Conservation (phyloP, 1,140 invertebrate species). For the Papilio polytes region DNA sequence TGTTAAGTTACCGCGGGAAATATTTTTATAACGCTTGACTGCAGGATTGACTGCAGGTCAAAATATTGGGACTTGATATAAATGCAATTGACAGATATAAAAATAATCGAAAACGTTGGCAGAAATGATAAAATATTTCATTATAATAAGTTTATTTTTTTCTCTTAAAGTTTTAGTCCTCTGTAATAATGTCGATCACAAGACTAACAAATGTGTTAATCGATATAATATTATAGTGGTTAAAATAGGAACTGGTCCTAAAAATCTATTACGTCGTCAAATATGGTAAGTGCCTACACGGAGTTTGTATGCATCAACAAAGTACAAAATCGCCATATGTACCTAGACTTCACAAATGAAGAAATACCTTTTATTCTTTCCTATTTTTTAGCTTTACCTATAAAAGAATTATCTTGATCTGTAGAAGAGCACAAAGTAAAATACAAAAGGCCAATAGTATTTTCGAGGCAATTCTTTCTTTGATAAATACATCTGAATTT, state of each 20-base stretch:
- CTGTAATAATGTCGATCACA: neutral
- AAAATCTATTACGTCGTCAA: neutral
- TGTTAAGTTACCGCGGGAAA: too few species aligned
- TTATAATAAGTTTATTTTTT: neutral
- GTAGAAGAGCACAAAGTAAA: conserved; percentile 8
- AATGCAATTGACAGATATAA: neutral
- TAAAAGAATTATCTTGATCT: neutral
- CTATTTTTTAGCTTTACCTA: neutral
- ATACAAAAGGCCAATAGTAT: neutral
- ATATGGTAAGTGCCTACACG: neutral
- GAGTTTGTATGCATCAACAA: neutral
- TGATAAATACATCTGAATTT: neutral
- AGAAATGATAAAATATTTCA: neutral
- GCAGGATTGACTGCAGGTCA: too few species aligned
- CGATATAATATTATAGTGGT: neutral
- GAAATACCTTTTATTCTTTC: neutral
- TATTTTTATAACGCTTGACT: too few species aligned
- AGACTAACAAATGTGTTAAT: neutral
- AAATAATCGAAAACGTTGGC: neutral
- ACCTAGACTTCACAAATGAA: neutral
- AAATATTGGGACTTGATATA: neutral
- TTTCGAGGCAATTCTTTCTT: neutral
- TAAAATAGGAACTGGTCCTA: neutral
- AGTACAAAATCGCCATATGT: neutral
- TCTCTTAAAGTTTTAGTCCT: neutral